Evolutionary conservation across 2,888 invertebrate genomes (phyloP).

Genomic region (Drosophila aldrichi): DNA sequence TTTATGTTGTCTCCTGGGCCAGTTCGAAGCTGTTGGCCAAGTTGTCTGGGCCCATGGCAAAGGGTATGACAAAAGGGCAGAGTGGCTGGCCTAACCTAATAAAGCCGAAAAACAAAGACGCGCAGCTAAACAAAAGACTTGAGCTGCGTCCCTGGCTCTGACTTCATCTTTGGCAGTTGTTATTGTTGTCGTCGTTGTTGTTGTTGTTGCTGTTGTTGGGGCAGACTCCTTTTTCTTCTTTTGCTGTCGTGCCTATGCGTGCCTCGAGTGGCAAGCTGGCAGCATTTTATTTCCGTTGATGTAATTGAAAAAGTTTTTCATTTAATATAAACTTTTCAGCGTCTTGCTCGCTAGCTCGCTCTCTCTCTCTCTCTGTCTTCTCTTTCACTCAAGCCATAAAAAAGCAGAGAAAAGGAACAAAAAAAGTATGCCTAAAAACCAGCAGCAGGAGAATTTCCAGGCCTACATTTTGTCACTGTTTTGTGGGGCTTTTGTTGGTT

Average conservation of each 20-base stretch:
- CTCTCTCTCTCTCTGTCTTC: slow-evolving; percentile 16
- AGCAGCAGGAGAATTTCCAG: slow-evolving; percentile 50
- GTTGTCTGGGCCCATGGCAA: slow-evolving; percentile 25
- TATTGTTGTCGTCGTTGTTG: slow-evolving; percentile 34
- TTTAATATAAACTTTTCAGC: slow-evolving; percentile 82
- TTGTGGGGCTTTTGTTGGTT: slow-evolving; percentile 33
- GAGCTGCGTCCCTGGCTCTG: slow-evolving; percentile 12
- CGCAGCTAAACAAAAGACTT: slow-evolving; percentile 64
- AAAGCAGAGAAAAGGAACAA: slow-evolving; percentile 22
- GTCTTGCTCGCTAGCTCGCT: slow-evolving; percentile 42
- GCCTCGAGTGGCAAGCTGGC: slow-evolving; percentile 76
- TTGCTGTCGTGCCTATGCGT: slow-evolving; percentile 51
- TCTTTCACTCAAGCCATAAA: slow-evolving; percentile 43
- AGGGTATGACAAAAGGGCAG: slow-evolving; percentile 43
- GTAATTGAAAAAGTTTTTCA: slow-evolving; percentile 83
- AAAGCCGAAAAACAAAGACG: slow-evolving; percentile 76
- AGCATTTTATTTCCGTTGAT: slow-evolving; percentile 81
- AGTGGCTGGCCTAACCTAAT: slow-evolving; percentile 70
- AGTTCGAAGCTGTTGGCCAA: slow-evolving; percentile 11
- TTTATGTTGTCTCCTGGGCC: background rate
- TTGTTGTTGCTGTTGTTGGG: background rate
- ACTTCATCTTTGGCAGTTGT: slow-evolving; percentile 46
- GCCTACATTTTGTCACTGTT: slow-evolving; percentile 33
- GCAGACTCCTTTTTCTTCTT: slow-evolving; percentile 9
- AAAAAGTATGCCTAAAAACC: slow-evolving; percentile 31